These are phyloP conservation scores for Drosophila tani DNA, from an alignment of 1,140 invertebrate genomes.

Conservation along the genomic window DNA sequence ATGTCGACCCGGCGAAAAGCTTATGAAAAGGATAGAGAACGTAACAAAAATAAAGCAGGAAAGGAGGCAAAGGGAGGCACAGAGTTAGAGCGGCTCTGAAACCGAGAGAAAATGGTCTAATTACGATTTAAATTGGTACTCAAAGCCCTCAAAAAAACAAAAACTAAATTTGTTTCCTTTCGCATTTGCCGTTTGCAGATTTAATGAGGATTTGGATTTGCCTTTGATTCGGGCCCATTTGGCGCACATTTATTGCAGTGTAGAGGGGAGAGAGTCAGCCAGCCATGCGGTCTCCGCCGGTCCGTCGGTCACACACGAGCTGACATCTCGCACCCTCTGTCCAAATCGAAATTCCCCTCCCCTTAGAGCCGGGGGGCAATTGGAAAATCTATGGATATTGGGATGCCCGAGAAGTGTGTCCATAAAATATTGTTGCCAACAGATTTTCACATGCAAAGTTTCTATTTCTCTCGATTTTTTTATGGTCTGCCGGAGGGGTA, in stretches of 20 bases:
- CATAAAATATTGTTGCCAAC: constrained; percentile 73
- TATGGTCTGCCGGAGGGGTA: background rate
- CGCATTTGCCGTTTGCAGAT: constrained; percentile 23
- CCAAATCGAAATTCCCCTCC: background rate
- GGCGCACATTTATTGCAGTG: constrained; percentile 11
- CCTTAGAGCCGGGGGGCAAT: constrained; percentile 47
- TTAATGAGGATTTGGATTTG: constrained; percentile 20
- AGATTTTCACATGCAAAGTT: constrained; percentile 68
- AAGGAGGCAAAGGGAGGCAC: constrained; percentile 2
- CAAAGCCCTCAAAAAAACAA: background rate
- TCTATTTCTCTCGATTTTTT: constrained; percentile 33
- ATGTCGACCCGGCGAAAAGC: constrained; percentile 46
- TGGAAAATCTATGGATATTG: constrained; percentile 50
- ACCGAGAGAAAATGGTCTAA: constrained; percentile 20
- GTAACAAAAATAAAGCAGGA: background rate
- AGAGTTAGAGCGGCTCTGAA: background rate
- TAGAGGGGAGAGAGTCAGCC: background rate
- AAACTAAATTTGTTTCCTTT: constrained; percentile 9
- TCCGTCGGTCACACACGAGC: constrained; percentile 33
- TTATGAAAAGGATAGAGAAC: constrained; percentile 21
- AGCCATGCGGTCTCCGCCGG: too few species aligned
- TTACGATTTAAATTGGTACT: constrained; percentile 39
- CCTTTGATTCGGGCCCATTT: background rate
- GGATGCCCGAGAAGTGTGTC: constrained; percentile 38
- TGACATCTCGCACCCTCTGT: constrained; percentile 4